Percentiles rank a stretch among this genome's conserved stretches.
Conservation (phyloP, 1,140 invertebrate genomes). For the Bombus impatiens region DNA sequence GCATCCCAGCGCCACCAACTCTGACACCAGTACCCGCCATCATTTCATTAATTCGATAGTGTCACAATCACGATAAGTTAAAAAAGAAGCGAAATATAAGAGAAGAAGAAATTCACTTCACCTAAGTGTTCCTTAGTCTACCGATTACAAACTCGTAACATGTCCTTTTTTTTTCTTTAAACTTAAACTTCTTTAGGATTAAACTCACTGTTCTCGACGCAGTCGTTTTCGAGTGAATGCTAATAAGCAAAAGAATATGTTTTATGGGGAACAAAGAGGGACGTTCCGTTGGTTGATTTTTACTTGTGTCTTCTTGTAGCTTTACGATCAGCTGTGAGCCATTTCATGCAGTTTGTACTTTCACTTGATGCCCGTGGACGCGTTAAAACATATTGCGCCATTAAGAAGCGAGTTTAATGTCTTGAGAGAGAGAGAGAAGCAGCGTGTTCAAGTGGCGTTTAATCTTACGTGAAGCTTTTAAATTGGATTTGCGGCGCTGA, state of each 20-base stretch:
- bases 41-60: slow-evolving; percentile 59
- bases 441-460: not conserved
- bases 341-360: not conserved
- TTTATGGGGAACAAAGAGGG: not conserved
- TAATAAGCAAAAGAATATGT: not conserved
- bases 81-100: not conserved
- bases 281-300: not conserved
- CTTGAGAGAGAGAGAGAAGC: not conserved
- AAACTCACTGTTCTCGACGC: not conserved
- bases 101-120: slow-evolving; percentile 2
- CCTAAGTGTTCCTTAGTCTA: not conserved
- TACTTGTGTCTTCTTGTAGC: not conserved
- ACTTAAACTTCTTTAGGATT: not conserved
- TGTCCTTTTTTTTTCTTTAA: not conserved
- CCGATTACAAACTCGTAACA: not conserved
- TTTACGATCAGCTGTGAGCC: slow-evolving; percentile 14
- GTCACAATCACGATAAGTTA: not conserved
- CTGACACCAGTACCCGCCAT: slow-evolving; percentile 74
- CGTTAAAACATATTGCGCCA: slow-evolving; percentile 29
- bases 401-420: slow-evolving; percentile 2
- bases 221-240: too few relatives aligned
- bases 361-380: slow-evolving; percentile 12
- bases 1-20: slow-evolving; percentile 83
- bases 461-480: not conserved
- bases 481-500: not conserved